Conservation (phyloP, 2,797 vertebrate genomes). For the Myotis daubentonii region DNA sequence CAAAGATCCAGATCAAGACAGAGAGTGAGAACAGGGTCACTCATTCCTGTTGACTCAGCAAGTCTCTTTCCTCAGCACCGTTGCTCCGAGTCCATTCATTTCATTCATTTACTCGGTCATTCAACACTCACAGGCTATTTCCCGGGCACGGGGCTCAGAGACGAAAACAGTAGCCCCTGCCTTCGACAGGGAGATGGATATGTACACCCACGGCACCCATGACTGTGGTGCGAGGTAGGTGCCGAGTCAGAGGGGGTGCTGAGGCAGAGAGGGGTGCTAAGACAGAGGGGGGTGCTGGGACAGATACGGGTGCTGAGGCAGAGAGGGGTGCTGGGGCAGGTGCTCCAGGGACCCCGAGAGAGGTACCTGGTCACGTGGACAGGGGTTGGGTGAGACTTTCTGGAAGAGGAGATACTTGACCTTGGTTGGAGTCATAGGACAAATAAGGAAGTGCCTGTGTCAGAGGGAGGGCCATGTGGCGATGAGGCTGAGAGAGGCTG, state of each 20-base stretch:
- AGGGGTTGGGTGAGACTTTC: not conserved
- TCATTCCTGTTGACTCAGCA: not conserved
- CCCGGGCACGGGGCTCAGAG: not conserved
- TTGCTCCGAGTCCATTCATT: not conserved
- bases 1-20: not conserved
- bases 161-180: no score
- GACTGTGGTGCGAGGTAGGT: no score
- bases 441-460: not conserved
- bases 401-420: not conserved
- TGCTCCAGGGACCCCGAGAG: not conserved
- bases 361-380: not conserved
- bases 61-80: not conserved
- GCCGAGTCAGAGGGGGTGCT: no score
- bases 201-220: accelerated
- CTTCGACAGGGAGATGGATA: not conserved
- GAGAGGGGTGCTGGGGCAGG: not conserved
- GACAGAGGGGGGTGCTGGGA: no score
- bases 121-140: not conserved
- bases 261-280: no score
- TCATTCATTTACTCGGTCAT: not conserved
- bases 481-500: not conserved
- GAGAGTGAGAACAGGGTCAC: not conserved
- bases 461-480: not conserved
- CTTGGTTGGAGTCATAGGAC: not conserved
- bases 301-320: no score